Conservation (phyloP, 1,140 invertebrate species). For the Trinorchestia longiramus region DNA sequence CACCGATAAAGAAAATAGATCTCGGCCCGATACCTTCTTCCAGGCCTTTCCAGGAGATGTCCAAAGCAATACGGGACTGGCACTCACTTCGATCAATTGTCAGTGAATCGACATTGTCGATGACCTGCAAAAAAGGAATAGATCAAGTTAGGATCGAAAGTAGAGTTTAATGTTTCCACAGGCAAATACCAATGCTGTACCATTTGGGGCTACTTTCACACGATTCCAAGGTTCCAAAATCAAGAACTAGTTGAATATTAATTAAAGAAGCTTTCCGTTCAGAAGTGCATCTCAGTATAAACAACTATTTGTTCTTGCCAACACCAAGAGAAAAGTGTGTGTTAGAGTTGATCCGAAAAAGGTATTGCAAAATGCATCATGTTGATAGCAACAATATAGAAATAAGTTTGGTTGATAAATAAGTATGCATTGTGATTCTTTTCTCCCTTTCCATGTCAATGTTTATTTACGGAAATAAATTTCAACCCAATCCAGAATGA, state of each 20-base stretch:
- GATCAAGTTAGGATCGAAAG: background rate
- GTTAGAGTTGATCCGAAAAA: background rate
- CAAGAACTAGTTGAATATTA: background rate
- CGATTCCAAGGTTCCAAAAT: background rate
- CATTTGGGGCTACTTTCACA: background rate
- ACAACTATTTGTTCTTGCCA: background rate
- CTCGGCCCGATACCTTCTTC: conserved; percentile 58
- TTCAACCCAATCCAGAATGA: background rate
- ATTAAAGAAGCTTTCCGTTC: background rate
- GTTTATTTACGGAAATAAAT: background rate
- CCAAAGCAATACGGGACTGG: conserved; percentile 25
- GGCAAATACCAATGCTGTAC: background rate
- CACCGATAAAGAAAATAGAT: conserved; percentile 52
- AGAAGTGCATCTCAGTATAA: background rate
- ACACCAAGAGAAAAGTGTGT: background rate
- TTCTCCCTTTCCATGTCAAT: background rate
- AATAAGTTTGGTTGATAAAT: background rate
- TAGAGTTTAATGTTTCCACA: background rate
- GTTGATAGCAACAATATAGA: background rate
- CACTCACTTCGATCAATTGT: conserved; percentile 61
- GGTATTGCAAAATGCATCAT: background rate
- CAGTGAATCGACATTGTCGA: conserved; percentile 51
- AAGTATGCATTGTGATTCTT: background rate
- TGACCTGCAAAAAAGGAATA: conserved; percentile 16
- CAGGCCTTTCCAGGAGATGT: conserved; percentile 58